A percentile compares a stretch with the other conserved stretches of the same genome.
Evolutionary conservation across 2,797 vertebrate genomes (phyloP).

Genomic region (Lepidocolaptes lacrymiger): DNA sequence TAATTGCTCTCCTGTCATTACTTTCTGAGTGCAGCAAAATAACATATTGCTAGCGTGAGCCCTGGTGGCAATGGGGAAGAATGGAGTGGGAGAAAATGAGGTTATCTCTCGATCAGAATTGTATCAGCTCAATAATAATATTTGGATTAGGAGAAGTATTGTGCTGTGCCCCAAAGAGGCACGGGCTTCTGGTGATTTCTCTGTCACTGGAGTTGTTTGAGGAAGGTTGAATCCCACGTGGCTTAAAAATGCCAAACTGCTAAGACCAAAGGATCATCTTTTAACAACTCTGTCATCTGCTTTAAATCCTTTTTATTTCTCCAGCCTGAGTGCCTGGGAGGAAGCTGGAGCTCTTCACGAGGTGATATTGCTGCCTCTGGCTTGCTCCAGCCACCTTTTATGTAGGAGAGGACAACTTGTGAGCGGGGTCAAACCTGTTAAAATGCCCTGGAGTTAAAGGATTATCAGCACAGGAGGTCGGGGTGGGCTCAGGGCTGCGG

Average conservation of each 20-base stretch:
- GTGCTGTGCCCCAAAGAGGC: not conserved
- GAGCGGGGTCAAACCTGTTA: not conserved
- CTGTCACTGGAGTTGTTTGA: not conserved
- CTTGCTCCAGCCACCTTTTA: not conserved
- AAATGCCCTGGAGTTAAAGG: not conserved
- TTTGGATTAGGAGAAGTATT: not conserved
- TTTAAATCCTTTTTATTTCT: not conserved
- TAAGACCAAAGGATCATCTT: not conserved
- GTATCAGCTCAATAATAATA: not conserved
- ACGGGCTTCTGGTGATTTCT: not conserved
- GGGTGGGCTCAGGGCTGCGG: not conserved
- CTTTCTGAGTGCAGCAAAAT: not conserved
- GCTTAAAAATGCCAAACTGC: not conserved
- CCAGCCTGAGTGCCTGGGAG: not conserved
- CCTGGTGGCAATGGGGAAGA: not conserved
- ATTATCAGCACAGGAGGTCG: accelerated
- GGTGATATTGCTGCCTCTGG: not conserved
- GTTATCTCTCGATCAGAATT: not conserved
- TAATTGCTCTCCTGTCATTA: not conserved
- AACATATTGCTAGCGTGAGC: not conserved
- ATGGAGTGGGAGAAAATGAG: not conserved
- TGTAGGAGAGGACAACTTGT: not conserved
- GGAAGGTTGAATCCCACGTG: not conserved
- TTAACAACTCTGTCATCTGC: not conserved
- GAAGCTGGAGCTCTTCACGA: not conserved